A percentile compares a stretch with the other conserved stretches of the same genome.
phyloP scores from a whole-genome alignment of 1,140 invertebrate species.

The Caenorhabditis brenneri region DNA sequence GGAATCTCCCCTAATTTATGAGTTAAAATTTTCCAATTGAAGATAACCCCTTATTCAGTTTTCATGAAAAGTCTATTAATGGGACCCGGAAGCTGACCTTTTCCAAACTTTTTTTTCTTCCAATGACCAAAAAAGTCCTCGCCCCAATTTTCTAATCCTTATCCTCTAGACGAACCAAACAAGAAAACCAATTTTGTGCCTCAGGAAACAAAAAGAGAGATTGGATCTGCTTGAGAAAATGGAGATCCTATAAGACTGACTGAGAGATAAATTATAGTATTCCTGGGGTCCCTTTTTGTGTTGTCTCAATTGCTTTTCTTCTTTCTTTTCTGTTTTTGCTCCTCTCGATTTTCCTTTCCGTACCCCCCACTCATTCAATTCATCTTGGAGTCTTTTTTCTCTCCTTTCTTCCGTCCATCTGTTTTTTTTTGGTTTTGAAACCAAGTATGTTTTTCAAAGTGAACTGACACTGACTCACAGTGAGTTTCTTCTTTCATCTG shows the following conservation, averaged over 20 bases:
- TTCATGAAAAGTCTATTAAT: not conserved
- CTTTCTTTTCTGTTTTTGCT: not conserved
- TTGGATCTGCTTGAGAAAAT: not conserved
- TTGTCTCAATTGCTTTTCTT: constrained; percentile 23
- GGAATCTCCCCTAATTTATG: too few species aligned
- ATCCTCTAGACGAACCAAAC: not conserved
- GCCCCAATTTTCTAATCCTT: not conserved
- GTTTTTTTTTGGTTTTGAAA: not conserved
- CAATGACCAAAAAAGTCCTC: not conserved
- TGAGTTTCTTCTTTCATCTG: too few species aligned
- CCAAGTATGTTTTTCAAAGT: not conserved
- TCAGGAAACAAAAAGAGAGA: not conserved
- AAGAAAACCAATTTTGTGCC: constrained; percentile 11
- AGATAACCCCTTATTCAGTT: not conserved
- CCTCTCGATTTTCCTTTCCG: not conserved
- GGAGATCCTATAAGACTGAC: not conserved
- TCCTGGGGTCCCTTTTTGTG: not conserved
- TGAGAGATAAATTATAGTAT: constrained; percentile 35
- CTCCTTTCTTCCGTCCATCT: not conserved
- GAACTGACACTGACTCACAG: not conserved
- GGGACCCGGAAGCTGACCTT: not conserved
- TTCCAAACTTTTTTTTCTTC: not conserved
- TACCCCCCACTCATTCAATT: not conserved
- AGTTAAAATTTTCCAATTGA: too few species aligned
- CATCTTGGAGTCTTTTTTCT: not conserved